Evolutionary conservation across 1,140 invertebrate genomes (phyloP), one percentile per base, ranked within the genome.

Genomic region (Microplitis mediator): DNA sequence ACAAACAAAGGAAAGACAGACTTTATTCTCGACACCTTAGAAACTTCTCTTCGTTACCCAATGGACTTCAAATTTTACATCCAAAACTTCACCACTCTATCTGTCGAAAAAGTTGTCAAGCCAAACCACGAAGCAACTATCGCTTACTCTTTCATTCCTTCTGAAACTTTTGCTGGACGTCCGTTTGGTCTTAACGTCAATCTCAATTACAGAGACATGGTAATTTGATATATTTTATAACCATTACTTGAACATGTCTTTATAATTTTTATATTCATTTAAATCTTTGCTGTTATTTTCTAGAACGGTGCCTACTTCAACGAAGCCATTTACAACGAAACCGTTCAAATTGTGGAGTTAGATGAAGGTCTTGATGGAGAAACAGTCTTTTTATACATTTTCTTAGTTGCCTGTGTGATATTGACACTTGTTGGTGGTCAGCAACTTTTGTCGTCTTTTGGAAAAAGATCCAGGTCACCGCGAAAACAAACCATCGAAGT

Each of bases 21-120:
- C 76, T 98, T 99, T 80, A 88, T 95, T 11, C 90, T 99, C 6
- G 97, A 99, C 82, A 93, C 93, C 3, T 89, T 99, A 79, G 98
- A 99, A 82, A 97, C 97, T 0, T 98, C 98, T 0, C 98, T 99
- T 91, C 92, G 98, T 79, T 99, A 99, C 82, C 97, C 98, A 16
- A 96, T 98, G 92, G 98, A 99, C 85, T 99, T 97, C 88, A 97
- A 93, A 76, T 99, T 97, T 85, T 95, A 97, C 83, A 98, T 99
- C 79, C 98, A 99, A 86, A 99, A 99, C 88, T 99, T 99, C 88
- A 96, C 97, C 0, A 92, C 95, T 1, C 90, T 97, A 77, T 90
- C 92, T n/a, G 98, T 96, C 85, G 94, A 97, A 78, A 91, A 92
- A 79, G 89, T 94, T 79, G 95, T 99, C 0, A 94, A 95, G 79